phyloP scores from a whole-genome alignment of 2,113 vertebrate species.

The Prunella fulvescens region DNA sequence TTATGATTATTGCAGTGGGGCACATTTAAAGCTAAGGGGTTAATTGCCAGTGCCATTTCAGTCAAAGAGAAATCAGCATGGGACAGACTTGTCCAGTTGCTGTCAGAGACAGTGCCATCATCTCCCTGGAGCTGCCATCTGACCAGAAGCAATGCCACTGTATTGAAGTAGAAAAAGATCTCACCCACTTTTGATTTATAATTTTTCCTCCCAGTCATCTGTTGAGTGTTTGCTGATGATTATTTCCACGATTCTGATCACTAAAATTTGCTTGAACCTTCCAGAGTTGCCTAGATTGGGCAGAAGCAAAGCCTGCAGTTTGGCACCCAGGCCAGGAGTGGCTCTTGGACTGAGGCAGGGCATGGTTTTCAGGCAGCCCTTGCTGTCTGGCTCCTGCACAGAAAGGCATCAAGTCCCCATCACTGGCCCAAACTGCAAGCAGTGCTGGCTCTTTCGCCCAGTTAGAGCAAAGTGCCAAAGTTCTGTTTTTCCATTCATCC shows the following conservation, averaged over 20 bases:
- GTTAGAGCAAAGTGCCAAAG: background rate
- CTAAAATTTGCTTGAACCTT: background rate
- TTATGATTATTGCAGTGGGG: background rate
- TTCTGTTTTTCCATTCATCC: accelerated
- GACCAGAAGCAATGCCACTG: background rate
- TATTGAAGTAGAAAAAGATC: background rate
- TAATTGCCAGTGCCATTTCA: background rate
- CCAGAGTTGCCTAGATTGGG: background rate
- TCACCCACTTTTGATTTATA: background rate
- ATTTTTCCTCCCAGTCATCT: background rate
- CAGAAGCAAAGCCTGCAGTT: background rate
- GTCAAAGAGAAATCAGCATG: background rate
- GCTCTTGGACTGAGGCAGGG: background rate
- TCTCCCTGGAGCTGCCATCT: background rate
- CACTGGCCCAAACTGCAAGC: background rate
- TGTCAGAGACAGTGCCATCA: background rate
- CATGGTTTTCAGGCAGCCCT: background rate
- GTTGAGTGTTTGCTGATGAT: background rate
- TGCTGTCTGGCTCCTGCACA: background rate
- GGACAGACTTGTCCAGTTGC: background rate
- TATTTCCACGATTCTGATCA: background rate
- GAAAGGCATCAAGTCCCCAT: background rate
- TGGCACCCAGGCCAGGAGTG: too few relatives aligned
- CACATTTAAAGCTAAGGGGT: background rate
- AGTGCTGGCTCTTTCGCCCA: background rate